Percentiles rank a stretch among this genome's conserved stretches.
These are phyloP conservation scores for Sceloporus undulatus DNA, from an alignment of 2,113 vertebrate species.

Conservation along the genomic window DNA sequence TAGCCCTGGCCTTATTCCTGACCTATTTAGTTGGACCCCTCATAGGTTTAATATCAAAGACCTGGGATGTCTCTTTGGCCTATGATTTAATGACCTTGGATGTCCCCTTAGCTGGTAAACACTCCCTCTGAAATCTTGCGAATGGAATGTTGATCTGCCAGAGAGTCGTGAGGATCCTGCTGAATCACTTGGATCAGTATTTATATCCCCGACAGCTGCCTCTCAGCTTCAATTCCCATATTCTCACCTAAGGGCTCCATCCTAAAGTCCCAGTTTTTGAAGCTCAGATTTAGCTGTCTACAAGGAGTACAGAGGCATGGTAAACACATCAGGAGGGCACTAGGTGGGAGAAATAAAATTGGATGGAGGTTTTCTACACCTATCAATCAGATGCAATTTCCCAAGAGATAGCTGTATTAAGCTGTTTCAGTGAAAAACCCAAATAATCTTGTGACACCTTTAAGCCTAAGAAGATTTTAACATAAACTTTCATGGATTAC, in stretches of 20 bases:
- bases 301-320: neutral
- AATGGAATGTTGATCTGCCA: slow-evolving; percentile 35
- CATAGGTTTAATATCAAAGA: neutral
- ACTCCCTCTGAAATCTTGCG: neutral
- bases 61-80: slow-evolving; percentile 20
- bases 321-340: neutral
- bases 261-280: neutral
- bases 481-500: too few species aligned
- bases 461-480: too few species aligned
- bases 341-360: neutral
- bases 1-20: neutral
- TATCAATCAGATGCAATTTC: neutral
- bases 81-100: slow-evolving; percentile 27
- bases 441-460: too few species aligned
- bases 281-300: slow-evolving; percentile 1
- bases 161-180: neutral
- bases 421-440: too few species aligned
- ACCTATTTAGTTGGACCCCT: accelerated
- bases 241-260: neutral
- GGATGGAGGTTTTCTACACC: neutral
- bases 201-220: slow-evolving; percentile 48
- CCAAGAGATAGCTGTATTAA: neutral
- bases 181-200: slow-evolving; percentile 48
- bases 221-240: slow-evolving; percentile 7
- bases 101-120: slow-evolving; percentile 41